phyloP scores from a whole-genome alignment of 2,888 invertebrate genomes.

The Agrochola circellaris region DNA sequence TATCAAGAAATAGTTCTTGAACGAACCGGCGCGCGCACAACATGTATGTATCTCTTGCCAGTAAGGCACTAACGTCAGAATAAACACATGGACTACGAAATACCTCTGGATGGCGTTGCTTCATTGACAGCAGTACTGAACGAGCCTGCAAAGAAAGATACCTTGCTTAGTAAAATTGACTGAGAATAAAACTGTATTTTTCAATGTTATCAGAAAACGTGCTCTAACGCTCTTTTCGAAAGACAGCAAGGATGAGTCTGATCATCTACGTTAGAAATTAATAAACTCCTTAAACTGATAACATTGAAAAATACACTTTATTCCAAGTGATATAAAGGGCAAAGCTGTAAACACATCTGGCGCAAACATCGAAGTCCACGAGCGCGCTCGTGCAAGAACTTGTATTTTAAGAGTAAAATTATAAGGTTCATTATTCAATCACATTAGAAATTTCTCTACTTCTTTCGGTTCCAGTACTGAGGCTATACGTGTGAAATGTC shows the following conservation, averaged over 20 bases:
- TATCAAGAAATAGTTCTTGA: conserved; percentile 98
- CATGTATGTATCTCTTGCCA: conserved; percentile 95
- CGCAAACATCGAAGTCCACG: neutral
- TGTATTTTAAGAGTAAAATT: neutral
- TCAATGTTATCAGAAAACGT: too few species aligned
- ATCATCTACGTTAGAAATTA: too few species aligned
- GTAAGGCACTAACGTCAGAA: conserved; percentile 96
- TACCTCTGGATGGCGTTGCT: conserved; percentile 93
- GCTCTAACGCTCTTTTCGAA: too few species aligned
- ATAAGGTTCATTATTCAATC: neutral
- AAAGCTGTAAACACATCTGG: neutral
- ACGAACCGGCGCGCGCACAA: conserved; percentile 96
- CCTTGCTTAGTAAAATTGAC: neutral
- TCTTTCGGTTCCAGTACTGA: neutral
- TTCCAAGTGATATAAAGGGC: neutral
- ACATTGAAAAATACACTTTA: neutral
- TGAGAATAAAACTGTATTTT: neutral
- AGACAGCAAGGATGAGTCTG: too few species aligned
- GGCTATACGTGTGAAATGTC: neutral
- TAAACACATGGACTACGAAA: conserved; percentile 97
- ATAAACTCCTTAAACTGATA: too few species aligned
- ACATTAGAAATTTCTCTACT: neutral
- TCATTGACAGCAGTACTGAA: conserved; percentile 94
- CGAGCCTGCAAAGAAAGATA: conserved; percentile 91
- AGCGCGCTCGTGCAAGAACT: neutral